Conservation (phyloP, 2,888 invertebrate genomes). For the Adela reaumurella region DNA sequence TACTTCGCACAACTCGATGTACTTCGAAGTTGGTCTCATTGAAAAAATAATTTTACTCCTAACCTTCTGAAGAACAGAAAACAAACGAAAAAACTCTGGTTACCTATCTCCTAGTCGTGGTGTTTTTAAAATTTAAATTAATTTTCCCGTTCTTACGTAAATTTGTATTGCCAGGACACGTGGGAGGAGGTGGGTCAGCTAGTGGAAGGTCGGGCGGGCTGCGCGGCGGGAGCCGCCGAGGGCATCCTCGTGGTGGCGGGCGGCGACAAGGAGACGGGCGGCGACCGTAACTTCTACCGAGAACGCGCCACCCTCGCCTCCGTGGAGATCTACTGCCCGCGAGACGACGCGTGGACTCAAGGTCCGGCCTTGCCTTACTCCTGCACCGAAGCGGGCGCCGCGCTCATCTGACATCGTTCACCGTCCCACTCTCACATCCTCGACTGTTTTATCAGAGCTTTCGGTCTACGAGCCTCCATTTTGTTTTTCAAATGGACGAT, state of each 20-base stretch:
- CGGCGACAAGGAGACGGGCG: constrained; percentile 78
- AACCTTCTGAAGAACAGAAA: too few relatives aligned
- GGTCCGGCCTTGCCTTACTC: constrained; percentile 78
- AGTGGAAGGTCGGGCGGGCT: constrained; percentile 73
- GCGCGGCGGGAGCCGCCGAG: constrained; percentile 81
- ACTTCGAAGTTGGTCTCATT: too few relatives aligned
- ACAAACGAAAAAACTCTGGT: too few relatives aligned
- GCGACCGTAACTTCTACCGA: constrained; percentile 69
- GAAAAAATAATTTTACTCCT: too few relatives aligned
- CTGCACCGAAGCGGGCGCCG: constrained; percentile 83
- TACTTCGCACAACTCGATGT: too few relatives aligned
- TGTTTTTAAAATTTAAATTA: too few relatives aligned
- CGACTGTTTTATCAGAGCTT: too few relatives aligned
- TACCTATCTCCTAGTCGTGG: too few relatives aligned
- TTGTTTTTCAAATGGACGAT: too few relatives aligned
- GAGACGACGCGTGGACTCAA: constrained; percentile 71
- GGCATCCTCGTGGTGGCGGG: constrained; percentile 81
- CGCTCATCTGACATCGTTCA: constrained; percentile 61
- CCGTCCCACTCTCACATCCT: too few relatives aligned
- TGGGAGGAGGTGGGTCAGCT: constrained; percentile 77
- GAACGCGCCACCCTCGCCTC: constrained; percentile 79
- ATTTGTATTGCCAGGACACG: constrained; percentile 49
- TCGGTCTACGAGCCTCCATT: too few relatives aligned
- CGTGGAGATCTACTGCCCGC: constrained; percentile 82
- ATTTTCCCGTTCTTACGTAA: too few relatives aligned